phyloP scores from a whole-genome alignment of 2,113 vertebrate species.

The Pitta sordida region DNA sequence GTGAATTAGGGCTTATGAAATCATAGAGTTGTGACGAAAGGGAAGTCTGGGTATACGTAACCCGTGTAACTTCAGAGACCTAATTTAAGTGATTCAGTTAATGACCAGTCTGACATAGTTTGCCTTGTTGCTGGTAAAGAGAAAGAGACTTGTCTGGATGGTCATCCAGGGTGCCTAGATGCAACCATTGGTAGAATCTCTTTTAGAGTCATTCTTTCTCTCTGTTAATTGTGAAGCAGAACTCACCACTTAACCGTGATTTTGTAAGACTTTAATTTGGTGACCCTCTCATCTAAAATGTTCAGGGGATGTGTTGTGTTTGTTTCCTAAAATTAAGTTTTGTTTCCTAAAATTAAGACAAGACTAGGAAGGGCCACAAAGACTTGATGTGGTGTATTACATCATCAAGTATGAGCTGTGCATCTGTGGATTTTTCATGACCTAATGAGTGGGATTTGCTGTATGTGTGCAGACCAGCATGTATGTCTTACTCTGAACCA shows the following conservation, averaged over 20 bases:
- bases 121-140: not conserved
- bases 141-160: not conserved
- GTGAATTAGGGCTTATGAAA: not conserved
- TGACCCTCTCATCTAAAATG: not conserved
- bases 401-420: not conserved
- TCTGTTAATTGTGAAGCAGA: not conserved
- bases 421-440: not conserved
- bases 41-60: not conserved
- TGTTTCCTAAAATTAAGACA: not conserved
- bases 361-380: not conserved
- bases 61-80: not conserved
- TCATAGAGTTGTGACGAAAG: not conserved
- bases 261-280: not conserved
- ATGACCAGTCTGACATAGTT: not conserved
- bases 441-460: not conserved
- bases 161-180: not conserved
- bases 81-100: not conserved
- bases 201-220: not conserved
- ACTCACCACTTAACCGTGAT: not conserved
- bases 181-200: not conserved
- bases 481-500: not conserved
- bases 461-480: not conserved
- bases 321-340: not conserved
- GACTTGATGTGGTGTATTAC: not conserved
- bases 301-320: not conserved